Base-by-base conservation (phyloP, 2,113 vertebrate species). In the Onychostruthus taczanowskii region DNA sequence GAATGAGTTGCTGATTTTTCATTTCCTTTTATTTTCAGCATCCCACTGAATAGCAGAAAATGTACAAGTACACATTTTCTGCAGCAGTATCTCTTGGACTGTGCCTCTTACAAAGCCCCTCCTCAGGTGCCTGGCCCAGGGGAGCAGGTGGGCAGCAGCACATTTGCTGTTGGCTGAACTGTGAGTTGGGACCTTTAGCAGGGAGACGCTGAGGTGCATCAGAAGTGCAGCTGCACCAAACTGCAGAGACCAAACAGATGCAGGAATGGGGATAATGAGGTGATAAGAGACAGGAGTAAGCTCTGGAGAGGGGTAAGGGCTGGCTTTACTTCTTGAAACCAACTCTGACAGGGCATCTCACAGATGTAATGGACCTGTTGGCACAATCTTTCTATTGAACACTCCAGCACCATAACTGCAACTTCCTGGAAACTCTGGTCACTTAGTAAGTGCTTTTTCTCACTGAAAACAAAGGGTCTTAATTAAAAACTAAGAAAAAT, bases 1-100 rank as follows among this genome's bases (percentile, higher is more conserved):
- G 68, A 86, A 83, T 67, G 55, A 59, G 47, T 67, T 92, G 61
- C 80, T 81, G 64, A 50, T 58, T 94, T 91, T 94, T 91, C 27
- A 61, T 89, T 89, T 90, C 52, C 68, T 58, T 92, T 91, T 80
- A 82, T 89, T 86, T 88, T 89, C 87, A 89, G 73, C 76, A 67
- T 84, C 30, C 33, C 41, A 39, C 44, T 87, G 64, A 93, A 50
- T 35, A 84, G 79, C 10, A 6, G 66, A 64, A 89, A 84, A 56
- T 68, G 23, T 78, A 27, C 19, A 16, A 91, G 49, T 53, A 41
- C 22, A 0, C 61, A 37, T 93, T 90, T 94, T 52, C 31, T 86
- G 2, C 46, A 62, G 58, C 41, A 30, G 1, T 81, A 31, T 64
- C 47, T 93, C 69, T 68, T 23, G 44, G 18, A 63, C 31, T 83